Evolutionary conservation across 2,113 vertebrate species (phyloP).

Genomic region (Datnioides undecimradiatus): DNA sequence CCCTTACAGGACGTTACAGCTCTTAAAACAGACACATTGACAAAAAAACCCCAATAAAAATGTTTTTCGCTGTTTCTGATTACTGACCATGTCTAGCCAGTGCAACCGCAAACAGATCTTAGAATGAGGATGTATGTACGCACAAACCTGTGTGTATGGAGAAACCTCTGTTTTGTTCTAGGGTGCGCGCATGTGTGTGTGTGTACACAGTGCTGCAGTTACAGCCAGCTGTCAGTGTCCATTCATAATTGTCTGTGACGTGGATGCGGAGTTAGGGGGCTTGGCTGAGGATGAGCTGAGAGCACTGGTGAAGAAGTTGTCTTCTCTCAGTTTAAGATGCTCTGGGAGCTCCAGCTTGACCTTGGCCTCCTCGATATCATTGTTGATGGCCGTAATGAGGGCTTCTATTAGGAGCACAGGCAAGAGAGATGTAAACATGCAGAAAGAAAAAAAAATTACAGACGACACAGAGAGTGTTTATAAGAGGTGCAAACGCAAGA

Average conservation of each 20-base stretch:
- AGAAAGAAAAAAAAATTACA: neutral
- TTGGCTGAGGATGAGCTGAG: conserved; percentile 48
- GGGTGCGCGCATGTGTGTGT: conserved; percentile 16
- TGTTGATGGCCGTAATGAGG: conserved; percentile 91
- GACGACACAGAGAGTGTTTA: neutral
- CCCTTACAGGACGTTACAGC: conserved; percentile 1
- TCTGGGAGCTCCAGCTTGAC: conserved; percentile 90
- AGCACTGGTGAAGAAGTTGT: conserved; percentile 89
- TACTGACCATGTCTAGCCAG: conserved; percentile 18
- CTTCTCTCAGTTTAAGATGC: conserved; percentile 89
- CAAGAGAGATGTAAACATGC: neutral
- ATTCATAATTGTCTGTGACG: conserved; percentile 85
- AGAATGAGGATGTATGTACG: conserved; percentile 6
- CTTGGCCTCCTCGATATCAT: conserved; percentile 94
- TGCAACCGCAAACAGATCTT: neutral
- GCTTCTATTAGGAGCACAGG: conserved; percentile 83
- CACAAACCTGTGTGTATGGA: neutral
- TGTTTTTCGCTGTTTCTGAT: conserved; percentile 18
- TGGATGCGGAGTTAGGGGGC: conserved; percentile 25
- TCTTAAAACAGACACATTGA: neutral
- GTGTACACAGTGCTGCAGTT: neutral
- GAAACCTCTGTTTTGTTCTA: neutral
- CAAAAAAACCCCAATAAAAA: neutral
- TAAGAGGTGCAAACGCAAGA: neutral
- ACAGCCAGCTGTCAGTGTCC: conserved; percentile 82